Base-by-base conservation (phyloP, 2,888 invertebrate species). In the Melangyna quadrimaculata region DNA sequence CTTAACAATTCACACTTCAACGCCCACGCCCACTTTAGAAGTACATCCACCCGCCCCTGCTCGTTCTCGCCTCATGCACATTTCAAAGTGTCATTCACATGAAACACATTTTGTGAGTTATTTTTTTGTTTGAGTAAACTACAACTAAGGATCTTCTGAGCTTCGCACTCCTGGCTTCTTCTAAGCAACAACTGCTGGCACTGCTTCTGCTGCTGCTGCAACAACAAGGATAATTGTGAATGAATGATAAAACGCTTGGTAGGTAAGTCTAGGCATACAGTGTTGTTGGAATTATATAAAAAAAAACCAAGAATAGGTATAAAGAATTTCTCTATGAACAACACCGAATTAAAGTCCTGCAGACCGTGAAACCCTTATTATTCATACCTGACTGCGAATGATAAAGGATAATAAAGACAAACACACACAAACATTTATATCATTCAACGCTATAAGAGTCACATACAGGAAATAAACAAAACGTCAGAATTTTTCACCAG, bases 281-380 rank as follows among this genome's bases (percentile, higher is more conserved):
- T 22, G 22, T 37, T 57, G 57, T 57, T 32, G 12, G 40, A 65
- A 75, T 1, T 29, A 27, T 14, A 17, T 5, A 40, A 24, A 24
- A 19, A 14, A 24, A 43, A 17, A n/a, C 17, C 3, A 29, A 17
- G 1, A 19, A 12, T 12, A n/a, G n/a, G n/a, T n/a, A 61, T 61
- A 43, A 32, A 69, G 48, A 63, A 57, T 67, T 72, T 45, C 72
- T 75, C 53, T 70, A 79, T 71, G 35, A 45, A 29, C 48, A 43
- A 65, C 69, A 59, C 71, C 81, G 86, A 86, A 81, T 86, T 86
- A 81, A 81, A 73, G 80, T 84, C 72, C 70, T 73, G 77, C 48
- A 86, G 86, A 86, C 86, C 86, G 81, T 86, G 81, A 86, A 86
- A 81, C 81, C 81, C 81, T 81, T 86, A 79, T 81, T 73, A 86